Conservation (phyloP, 2,797 vertebrate species). For the Melopsittacus undulatus region DNA sequence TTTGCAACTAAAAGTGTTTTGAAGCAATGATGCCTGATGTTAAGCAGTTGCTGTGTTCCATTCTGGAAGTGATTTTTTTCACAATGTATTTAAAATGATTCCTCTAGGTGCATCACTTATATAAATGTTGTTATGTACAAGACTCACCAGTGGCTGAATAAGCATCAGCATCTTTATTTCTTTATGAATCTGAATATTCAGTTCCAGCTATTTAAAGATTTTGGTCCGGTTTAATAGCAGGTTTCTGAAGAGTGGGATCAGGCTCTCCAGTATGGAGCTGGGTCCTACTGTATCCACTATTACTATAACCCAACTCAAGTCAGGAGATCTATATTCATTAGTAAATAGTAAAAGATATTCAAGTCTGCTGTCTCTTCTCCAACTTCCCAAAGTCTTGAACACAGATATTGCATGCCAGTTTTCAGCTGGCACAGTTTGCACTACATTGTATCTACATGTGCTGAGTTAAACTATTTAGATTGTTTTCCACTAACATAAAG, state of each 20-base stretch:
- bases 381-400: neutral
- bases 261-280: accelerated
- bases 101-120: neutral
- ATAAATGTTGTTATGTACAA: neutral
- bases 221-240: neutral
- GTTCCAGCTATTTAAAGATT: neutral
- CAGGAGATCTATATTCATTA: neutral
- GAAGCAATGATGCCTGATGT: neutral
- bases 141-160: neutral
- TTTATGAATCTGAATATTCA: neutral
- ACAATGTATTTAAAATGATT: neutral
- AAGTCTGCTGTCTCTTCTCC: neutral
- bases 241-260: neutral
- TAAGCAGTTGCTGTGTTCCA: neutral
- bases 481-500: neutral
- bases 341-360: neutral
- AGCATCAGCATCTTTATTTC: neutral
- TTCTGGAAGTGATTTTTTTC: neutral
- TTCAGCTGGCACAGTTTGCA: neutral
- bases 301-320: neutral
- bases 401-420: neutral
- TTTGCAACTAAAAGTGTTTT: neutral
- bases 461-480: neutral
- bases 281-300: accelerated
- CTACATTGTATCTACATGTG: neutral